Evolutionary conservation across 2,888 invertebrate genomes (phyloP).

Genomic region (Nycteola revayana): DNA sequence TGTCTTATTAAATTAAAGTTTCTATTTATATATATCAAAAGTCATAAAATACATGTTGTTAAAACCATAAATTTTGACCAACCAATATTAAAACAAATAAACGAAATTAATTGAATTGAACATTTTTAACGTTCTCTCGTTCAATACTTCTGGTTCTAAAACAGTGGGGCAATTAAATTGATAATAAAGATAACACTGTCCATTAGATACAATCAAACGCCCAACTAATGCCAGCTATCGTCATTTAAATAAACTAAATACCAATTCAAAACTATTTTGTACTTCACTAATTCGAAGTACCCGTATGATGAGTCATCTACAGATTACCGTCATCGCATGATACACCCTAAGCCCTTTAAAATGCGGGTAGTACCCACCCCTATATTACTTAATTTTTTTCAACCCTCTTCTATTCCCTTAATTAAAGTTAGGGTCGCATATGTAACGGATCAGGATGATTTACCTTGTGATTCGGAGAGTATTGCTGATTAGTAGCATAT

Average conservation of each 20-base stretch:
- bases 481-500: neutral
- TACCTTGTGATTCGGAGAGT: neutral
- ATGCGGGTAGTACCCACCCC: constrained; percentile 28
- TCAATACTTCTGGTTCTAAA: too few species aligned
- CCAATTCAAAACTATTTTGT: constrained; percentile 14
- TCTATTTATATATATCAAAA: too few species aligned
- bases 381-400: constrained; percentile 19
- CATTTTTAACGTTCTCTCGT: too few species aligned
- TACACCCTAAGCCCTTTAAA: constrained; percentile 15
- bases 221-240: constrained; percentile 8
- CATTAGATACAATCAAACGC: too few species aligned
- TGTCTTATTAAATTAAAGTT: too few species aligned
- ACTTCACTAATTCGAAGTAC: constrained; percentile 17
- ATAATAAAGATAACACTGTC: too few species aligned
- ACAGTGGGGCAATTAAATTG: too few species aligned
- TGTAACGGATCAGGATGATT: constrained; percentile 3
- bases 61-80: too few species aligned
- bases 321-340: constrained; percentile 14
- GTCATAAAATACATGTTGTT: too few species aligned
- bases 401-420: constrained; percentile 13
- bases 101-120: too few species aligned
- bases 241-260: constrained; percentile 4
- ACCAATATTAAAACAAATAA: too few species aligned
- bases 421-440: constrained; percentile 18
- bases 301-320: constrained; percentile 26